A percentile compares a stretch with the other conserved stretches of the same genome.
These are phyloP conservation scores for Notocelia uddmanniana DNA, from an alignment of 2,888 invertebrate genomes.

Conservation along the genomic window DNA sequence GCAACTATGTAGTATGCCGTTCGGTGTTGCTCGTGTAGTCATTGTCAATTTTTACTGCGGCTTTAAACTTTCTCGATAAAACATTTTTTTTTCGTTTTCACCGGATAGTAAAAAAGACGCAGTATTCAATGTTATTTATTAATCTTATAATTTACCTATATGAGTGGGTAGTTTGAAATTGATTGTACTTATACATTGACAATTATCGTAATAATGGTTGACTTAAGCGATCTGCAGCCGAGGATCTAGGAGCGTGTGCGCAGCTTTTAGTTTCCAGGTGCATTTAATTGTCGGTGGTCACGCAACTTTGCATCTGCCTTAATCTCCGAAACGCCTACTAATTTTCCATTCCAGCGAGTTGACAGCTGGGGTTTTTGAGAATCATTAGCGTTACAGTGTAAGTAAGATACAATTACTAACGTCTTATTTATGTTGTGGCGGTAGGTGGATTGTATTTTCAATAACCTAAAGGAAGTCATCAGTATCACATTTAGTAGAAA, in stretches of 20 bases:
- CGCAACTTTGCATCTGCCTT: conserved; percentile 46
- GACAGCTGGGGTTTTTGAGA: conserved; percentile 36
- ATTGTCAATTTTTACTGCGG: not conserved
- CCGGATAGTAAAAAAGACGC: not conserved
- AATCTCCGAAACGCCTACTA: conserved; percentile 44
- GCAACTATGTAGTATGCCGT: not conserved
- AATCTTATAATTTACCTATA: not conserved
- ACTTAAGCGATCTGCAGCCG: conserved; percentile 28
- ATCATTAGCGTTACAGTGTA: conserved; percentile 30
- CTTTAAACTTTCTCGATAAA: not conserved
- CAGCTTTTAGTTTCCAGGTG: conserved; percentile 45
- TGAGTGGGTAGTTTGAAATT: conserved; percentile 7
- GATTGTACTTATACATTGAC: conserved; percentile 31
- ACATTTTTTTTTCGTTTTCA: not conserved
- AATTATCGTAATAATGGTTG: conserved; percentile 35
- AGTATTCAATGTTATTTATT: not conserved
- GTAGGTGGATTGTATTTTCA: not conserved
- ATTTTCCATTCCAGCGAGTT: conserved; percentile 42
- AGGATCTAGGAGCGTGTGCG: conserved; percentile 37
- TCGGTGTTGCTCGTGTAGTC: not conserved
- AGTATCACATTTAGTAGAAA: too few relatives aligned
- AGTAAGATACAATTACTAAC: conserved; percentile 10
- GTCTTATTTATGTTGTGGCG: not conserved
- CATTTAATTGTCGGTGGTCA: conserved; percentile 43
- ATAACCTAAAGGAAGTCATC: not conserved